Evolutionary conservation across 92 coral and sea anemone species (phyloP).

Genomic region (Micromussa lordhowensis): DNA sequence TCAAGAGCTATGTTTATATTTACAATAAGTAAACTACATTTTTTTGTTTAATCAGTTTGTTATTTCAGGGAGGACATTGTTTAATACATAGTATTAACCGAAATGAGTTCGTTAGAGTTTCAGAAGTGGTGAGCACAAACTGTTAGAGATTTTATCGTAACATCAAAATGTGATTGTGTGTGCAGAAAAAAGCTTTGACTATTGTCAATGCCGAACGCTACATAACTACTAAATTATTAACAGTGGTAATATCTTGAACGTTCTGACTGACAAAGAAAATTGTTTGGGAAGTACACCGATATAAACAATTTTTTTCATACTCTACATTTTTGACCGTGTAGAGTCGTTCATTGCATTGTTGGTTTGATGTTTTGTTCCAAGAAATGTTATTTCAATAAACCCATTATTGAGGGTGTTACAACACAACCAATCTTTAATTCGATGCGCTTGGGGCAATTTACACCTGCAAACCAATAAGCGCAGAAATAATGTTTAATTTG

Average conservation of each 20-base stretch:
- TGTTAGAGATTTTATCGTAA: background rate
- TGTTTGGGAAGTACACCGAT: background rate
- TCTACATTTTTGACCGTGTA: conserved; percentile 7
- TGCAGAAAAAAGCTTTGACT: background rate
- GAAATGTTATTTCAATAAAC: conserved; percentile 19
- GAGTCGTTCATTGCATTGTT: background rate
- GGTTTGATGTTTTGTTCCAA: background rate
- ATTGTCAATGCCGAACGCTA: background rate
- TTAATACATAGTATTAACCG: background rate
- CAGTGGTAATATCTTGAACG: conserved; percentile 3
- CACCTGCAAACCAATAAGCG: conserved; percentile 38
- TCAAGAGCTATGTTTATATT: background rate
- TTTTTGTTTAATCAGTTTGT: background rate
- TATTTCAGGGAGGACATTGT: background rate
- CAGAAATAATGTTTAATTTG: conserved; percentile 10
- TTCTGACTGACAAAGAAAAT: conserved; percentile 12
- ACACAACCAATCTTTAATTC: conserved; percentile 33
- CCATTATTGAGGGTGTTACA: conserved; percentile 11
- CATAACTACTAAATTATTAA: conserved; percentile 31
- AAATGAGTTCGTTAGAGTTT: background rate
- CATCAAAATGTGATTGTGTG: background rate
- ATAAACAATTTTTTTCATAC: background rate
- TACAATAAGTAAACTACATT: background rate
- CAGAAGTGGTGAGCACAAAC: background rate
- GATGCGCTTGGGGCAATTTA: conserved; percentile 29